Conservation (phyloP, 2,797 vertebrate genomes). For the Manis crassicaudata region DNA sequence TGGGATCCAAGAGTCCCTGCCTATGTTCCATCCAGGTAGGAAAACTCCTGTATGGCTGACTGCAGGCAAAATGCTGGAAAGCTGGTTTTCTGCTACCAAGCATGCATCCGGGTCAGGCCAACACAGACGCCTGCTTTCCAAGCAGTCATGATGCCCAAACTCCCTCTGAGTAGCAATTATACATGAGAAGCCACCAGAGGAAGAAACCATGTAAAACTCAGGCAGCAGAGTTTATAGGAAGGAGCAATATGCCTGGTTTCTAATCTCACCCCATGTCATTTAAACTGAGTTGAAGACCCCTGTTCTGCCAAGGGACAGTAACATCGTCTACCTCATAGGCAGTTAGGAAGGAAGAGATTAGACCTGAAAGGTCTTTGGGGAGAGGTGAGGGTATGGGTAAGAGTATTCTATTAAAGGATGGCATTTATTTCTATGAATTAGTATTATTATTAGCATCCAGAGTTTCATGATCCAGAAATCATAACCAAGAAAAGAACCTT, state of each 20-base stretch:
- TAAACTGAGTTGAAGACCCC: background rate
- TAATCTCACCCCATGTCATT: background rate
- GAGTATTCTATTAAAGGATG: background rate
- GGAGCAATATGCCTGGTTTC: background rate
- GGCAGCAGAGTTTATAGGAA: background rate
- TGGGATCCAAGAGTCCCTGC: background rate
- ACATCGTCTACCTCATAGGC: background rate
- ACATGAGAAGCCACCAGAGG: background rate
- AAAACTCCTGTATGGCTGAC: background rate
- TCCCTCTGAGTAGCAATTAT: background rate
- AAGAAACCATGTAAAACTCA: background rate
- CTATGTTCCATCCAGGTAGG: background rate
- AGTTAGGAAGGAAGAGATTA: background rate
- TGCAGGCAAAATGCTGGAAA: background rate
- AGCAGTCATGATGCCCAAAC: background rate
- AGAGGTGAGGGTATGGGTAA: background rate
- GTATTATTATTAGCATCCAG: slow-evolving; percentile 8
- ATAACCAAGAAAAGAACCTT: background rate
- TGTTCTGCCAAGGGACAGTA: background rate
- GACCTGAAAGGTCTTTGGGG: background rate
- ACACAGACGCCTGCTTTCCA: background rate
- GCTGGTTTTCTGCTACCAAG: background rate
- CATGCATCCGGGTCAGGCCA: background rate
- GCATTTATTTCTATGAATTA: background rate
- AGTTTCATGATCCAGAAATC: slow-evolving; percentile 33